A percentile compares a stretch with the other conserved stretches of the same genome.
phyloP scores from a whole-genome alignment of 2,797 vertebrate species.

The Acipenser ruthenus region DNA sequence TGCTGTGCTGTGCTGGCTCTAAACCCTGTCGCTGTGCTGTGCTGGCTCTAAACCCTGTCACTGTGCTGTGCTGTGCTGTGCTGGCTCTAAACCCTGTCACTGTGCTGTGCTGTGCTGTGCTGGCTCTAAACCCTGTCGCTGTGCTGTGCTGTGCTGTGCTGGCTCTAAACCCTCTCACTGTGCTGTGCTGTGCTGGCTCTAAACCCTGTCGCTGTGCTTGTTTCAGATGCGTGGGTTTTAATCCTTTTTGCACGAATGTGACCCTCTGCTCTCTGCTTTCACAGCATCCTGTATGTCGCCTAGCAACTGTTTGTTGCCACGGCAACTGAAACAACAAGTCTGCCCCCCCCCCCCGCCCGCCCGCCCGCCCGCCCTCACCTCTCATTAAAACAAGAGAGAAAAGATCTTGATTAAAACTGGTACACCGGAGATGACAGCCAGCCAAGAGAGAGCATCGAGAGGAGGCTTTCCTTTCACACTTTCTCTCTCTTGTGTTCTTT shows the following conservation, averaged over 20 bases:
- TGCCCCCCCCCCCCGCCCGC: slow-evolving; percentile 21
- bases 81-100: no score
- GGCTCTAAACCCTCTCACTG: no score
- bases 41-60: no score
- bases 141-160: neutral
- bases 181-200: neutral
- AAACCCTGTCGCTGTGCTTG: neutral
- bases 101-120: no score
- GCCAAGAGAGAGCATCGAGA: no score
- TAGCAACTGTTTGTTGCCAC: slow-evolving; percentile 67
- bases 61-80: no score
- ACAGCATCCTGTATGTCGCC: slow-evolving; percentile 59
- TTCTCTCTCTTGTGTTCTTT: slow-evolving; percentile 12
- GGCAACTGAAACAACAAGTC: slow-evolving; percentile 64
- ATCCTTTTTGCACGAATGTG: slow-evolving; percentile 48
- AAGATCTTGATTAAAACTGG: no score
- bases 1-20: no score
- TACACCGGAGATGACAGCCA: no score
- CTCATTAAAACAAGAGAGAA: neutral
- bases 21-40: no score
- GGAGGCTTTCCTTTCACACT: neutral
- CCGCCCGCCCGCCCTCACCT: slow-evolving; percentile 14
- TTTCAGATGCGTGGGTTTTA: slow-evolving; percentile 47
- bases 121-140: no score
- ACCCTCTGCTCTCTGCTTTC: slow-evolving; percentile 59